These are phyloP conservation scores for Uria aalge DNA, from an alignment of 2,113 vertebrate species.

Conservation along the genomic window DNA sequence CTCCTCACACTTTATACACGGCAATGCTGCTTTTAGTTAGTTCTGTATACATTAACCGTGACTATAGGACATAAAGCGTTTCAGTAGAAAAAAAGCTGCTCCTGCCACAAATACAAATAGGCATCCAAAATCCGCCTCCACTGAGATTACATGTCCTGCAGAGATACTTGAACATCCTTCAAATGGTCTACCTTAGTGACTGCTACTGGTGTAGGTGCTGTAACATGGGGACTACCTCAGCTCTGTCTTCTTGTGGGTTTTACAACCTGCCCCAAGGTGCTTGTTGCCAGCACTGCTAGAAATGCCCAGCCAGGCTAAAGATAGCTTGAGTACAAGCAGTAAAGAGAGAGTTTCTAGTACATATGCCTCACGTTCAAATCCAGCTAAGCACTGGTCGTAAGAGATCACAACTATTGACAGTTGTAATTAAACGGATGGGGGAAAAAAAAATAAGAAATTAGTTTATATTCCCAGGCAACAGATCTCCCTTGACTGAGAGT, in stretches of 20 bases:
- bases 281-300: neutral
- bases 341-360: neutral
- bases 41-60: neutral
- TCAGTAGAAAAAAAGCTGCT: neutral
- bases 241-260: neutral
- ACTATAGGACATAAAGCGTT: neutral
- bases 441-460: neutral
- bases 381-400: neutral
- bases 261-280: neutral
- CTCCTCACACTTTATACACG: neutral
- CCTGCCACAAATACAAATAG: neutral
- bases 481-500: neutral
- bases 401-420: neutral
- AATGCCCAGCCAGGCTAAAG: neutral
- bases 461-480: neutral
- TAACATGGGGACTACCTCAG: neutral
- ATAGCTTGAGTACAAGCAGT: neutral
- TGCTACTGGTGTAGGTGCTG: neutral
- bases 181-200: neutral
- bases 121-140: neutral
- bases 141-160: neutral
- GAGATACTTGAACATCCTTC: neutral
- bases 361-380: neutral
- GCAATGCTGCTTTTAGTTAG: neutral
- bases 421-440: neutral